Conservation (phyloP, 2,797 vertebrate species). For the Muscicapa striata region DNA sequence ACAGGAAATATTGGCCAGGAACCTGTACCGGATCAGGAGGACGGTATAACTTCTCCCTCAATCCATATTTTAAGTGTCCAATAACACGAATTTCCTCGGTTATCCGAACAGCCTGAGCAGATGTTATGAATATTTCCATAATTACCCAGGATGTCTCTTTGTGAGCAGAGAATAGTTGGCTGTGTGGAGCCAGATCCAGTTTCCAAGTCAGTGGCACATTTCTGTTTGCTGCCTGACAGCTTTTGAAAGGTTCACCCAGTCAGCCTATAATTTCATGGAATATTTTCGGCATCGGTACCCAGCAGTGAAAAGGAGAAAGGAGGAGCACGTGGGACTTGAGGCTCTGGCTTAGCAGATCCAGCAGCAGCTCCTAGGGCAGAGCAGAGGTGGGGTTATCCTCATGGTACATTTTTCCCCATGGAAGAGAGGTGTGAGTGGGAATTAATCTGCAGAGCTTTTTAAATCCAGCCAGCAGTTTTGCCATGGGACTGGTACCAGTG, state of each 20-base stretch:
- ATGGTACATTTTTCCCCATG: background rate
- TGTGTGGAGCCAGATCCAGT: slow-evolving; percentile 53
- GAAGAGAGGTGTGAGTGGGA: background rate
- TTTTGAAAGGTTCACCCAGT: slow-evolving; percentile 64
- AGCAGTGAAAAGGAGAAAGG: background rate
- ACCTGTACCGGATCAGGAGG: slow-evolving; percentile 83
- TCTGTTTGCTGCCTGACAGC: slow-evolving; percentile 64
- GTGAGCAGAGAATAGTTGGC: slow-evolving; percentile 60
- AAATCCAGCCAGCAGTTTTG: background rate
- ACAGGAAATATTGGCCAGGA: slow-evolving; percentile 81
- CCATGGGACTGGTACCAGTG: background rate
- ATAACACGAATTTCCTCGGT: background rate
- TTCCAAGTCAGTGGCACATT: slow-evolving; percentile 62
- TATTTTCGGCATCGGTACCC: slow-evolving; percentile 51
- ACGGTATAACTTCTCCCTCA: slow-evolving; percentile 68
- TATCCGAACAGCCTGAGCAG: slow-evolving; percentile 35
- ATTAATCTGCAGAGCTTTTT: background rate
- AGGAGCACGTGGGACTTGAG: background rate
- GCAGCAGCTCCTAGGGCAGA: background rate
- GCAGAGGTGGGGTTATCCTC: background rate
- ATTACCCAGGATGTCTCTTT: slow-evolving; percentile 55
- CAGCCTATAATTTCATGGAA: slow-evolving; percentile 55
- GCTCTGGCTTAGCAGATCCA: slow-evolving; percentile 7
- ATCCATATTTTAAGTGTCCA: slow-evolving; percentile 14
- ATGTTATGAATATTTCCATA: slow-evolving; percentile 62